Conservation (phyloP, 2,797 vertebrate species). For the Chaetophractus vellerosus region DNA sequence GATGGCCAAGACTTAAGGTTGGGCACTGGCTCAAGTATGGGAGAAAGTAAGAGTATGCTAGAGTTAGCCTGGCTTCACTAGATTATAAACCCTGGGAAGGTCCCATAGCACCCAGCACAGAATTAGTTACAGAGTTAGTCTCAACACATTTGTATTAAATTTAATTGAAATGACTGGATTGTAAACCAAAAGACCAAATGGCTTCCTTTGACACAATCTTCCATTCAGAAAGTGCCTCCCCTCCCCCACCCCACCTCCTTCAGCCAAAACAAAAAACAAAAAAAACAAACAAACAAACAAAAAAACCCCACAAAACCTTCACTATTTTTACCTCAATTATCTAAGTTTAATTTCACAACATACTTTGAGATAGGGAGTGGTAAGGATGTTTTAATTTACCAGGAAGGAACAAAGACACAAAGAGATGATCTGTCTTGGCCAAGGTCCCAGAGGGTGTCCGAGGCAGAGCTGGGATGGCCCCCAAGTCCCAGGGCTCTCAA, state of each 20-base stretch:
- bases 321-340: constrained; percentile 18
- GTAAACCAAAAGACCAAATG: neutral
- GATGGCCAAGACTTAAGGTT: neutral
- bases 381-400: constrained; percentile 63
- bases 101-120: neutral
- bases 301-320: neutral
- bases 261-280: neutral
- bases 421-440: constrained; percentile 72
- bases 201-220: neutral
- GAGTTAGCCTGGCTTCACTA: neutral
- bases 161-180: neutral
- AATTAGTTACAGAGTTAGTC: neutral
- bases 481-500: constrained; percentile 58
- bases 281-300: no score
- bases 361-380: constrained; percentile 37
- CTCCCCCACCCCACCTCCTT: neutral
- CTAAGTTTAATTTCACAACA: constrained; percentile 61
- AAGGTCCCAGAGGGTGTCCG: constrained; percentile 66
- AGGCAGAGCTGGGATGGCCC: constrained; percentile 59
- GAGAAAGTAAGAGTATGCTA: neutral
- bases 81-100: neutral
- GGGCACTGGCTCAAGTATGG: neutral
- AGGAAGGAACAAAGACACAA: constrained; percentile 66
- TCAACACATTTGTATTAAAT: neutral
- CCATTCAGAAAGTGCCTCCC: neutral